These are phyloP conservation scores for Orussus abietinus DNA, from an alignment of 1,140 invertebrate species.

Conservation along the genomic window DNA sequence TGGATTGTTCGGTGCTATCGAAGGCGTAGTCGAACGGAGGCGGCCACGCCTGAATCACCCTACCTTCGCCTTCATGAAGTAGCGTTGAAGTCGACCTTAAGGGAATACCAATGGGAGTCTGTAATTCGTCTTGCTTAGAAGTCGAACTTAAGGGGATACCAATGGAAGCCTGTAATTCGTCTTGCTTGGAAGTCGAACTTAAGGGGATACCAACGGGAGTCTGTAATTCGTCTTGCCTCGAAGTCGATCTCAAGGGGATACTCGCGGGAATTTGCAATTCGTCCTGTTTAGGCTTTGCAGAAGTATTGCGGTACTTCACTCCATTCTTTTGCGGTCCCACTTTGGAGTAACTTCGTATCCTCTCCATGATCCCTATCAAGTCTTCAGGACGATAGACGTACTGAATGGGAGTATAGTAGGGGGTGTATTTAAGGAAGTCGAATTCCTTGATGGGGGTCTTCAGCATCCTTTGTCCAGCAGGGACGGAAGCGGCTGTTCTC, in stretches of 20 bases:
- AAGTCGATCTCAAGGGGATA: conserved; percentile 1
- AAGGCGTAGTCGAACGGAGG: conserved; percentile 38
- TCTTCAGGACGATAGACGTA: conserved; percentile 27
- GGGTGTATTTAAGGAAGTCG: conserved; percentile 28
- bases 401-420: conserved; percentile 32
- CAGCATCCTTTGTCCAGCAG: no score
- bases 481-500: conserved; percentile 1
- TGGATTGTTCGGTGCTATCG: conserved; percentile 25
- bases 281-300: background rate
- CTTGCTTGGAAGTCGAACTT: conserved; percentile 7
- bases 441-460: conserved; percentile 12
- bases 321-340: background rate
- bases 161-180: conserved; percentile 14
- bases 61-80: conserved; percentile 31
- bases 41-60: conserved; percentile 33
- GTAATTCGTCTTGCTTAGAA: conserved; percentile 13
- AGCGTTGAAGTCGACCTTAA: conserved; percentile 11
- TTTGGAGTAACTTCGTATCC: conserved; percentile 6
- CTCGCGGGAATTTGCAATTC: background rate
- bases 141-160: conserved; percentile 13
- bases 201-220: no score
- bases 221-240: conserved; percentile 17
- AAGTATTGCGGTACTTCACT: background rate
- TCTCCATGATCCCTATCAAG: conserved; percentile 11
- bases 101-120: conserved; percentile 10